Conservation (phyloP, 2,888 invertebrate genomes). For the Ophion obscuratus region DNA sequence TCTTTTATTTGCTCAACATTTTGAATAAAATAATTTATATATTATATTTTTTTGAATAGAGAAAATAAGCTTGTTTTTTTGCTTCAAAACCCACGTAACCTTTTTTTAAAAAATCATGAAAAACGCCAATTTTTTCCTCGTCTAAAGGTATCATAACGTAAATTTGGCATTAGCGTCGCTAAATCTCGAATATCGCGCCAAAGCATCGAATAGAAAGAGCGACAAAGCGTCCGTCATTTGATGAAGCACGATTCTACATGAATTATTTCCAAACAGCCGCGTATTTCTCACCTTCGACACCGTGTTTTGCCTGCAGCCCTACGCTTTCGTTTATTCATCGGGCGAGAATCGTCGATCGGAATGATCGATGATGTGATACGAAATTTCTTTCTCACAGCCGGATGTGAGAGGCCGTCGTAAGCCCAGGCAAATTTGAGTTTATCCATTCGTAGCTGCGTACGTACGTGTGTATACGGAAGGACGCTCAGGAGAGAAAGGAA, state of each 20-base stretch:
- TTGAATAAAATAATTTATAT: too few relatives aligned
- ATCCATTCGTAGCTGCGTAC: neutral
- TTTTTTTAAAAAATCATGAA: too few relatives aligned
- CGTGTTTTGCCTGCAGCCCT: conserved; percentile 11
- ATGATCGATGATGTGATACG: conserved; percentile 61
- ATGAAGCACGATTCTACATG: neutral
- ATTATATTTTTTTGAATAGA: too few relatives aligned
- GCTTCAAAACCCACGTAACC: too few relatives aligned
- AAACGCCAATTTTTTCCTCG: too few relatives aligned
- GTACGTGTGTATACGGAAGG: conserved; percentile 8
- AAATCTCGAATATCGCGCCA: neutral
- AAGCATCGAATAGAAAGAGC: neutral
- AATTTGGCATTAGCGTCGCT: too few relatives aligned
- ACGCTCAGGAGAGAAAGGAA: conserved; percentile 23
- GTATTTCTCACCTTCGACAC: conserved; percentile 25
- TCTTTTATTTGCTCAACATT: too few relatives aligned
- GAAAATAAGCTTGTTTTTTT: too few relatives aligned
- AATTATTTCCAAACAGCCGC: neutral
- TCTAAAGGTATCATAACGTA: too few relatives aligned
- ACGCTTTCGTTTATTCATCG: conserved; percentile 23
- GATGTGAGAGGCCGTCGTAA: conserved; percentile 29
- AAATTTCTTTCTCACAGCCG: conserved; percentile 49
- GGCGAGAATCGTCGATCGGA: conserved; percentile 34
- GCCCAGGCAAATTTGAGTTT: conserved; percentile 39
- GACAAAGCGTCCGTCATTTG: neutral